Base-by-base conservation (phyloP, 2,797 vertebrate genomes). In the Phrynocephalus guinanensis region DNA sequence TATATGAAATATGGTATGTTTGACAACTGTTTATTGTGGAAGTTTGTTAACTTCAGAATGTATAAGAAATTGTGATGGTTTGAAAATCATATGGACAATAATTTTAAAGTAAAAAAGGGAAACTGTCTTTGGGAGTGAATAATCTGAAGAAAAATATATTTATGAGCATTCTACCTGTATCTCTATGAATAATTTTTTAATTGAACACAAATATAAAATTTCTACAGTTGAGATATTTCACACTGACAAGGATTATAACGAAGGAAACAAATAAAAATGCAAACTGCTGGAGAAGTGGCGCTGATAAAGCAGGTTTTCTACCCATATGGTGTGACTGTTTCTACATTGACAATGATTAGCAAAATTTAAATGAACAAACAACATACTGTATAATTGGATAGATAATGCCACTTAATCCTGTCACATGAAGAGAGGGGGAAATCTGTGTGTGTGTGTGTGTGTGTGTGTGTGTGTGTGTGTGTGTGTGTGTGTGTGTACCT, bases 131-230 rank as follows among this genome's bases (percentile, higher is more conserved):
- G 24, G 28, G 63, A 67, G 28, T 78, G 73, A 85, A 66, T 85
- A 68, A 68, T 68, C 75, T 68, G 63, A 79, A 85, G 84, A 85
- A 28, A 78, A 85, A 85, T 78, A 56, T 56, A 10, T 56, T 56
- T 56, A 56, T 56, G 9, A 56, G 52, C 52, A 56, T 56, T 56
- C 52, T 56, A 56, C 26, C 28, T 56, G 22, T 56, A 73, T 84
- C 38, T 78, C 13, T 85, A 38, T 50, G 38, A 22, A 18, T 77
- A 50, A 6, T 50, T 78, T 70, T 68, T 28, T 28, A 84, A 33
- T 11, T 9, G 66, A 75, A 2, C 60, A 50, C 13, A 11, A 3
- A 56, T 68, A 28, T 52, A 52, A 78, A 84, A 44, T 52, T 10
- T 77, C 38, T 77, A 6, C 48, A 77, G n/a, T 38, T 5, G 18